A percentile compares a stretch with the other conserved stretches of the same genome.
Evolutionary conservation across 2,113 vertebrate genomes (phyloP).

Genomic region (Chionodraco myersi): DNA sequence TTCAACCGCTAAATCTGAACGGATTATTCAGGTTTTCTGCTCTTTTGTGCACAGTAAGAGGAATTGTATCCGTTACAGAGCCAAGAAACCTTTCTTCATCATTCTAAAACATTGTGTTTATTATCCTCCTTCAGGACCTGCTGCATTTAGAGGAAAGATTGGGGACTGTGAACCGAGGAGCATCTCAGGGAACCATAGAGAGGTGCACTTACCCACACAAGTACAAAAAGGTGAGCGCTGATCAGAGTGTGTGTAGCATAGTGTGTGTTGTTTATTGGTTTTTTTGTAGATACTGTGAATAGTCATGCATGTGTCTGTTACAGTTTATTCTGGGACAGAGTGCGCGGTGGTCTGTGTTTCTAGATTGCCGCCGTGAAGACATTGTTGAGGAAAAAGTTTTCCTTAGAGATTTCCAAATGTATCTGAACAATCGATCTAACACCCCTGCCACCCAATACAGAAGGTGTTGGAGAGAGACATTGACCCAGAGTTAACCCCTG

Average conservation of each 20-base stretch:
- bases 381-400: conserved; percentile 68
- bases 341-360: conserved; percentile 78
- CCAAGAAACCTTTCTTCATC: neutral
- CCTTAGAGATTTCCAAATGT: conserved; percentile 78
- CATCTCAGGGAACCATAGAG: conserved; percentile 99
- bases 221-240: conserved; percentile 94
- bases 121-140: conserved; percentile 86
- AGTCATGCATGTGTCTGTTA: conserved; percentile 66
- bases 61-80: neutral
- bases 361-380: conserved; percentile 66
- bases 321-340: conserved; percentile 78
- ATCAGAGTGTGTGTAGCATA: conserved; percentile 17
- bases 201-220: conserved; percentile 99
- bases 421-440: conserved; percentile 81
- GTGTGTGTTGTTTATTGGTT: conserved; percentile 18
- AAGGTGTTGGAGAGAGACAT: conserved; percentile 86
- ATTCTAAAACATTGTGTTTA: neutral
- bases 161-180: conserved; percentile 98
- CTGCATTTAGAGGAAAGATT: conserved; percentile 98
- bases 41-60: neutral
- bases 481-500: conserved; percentile 85
- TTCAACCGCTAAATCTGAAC: neutral
- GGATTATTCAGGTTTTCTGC: neutral
- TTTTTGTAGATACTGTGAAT: conserved; percentile 34
- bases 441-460: conserved; percentile 84